A percentile compares a stretch with the other conserved stretches of the same genome.
phyloP scores from a whole-genome alignment of 2,888 invertebrate genomes.

The Gortyna flavago region DNA sequence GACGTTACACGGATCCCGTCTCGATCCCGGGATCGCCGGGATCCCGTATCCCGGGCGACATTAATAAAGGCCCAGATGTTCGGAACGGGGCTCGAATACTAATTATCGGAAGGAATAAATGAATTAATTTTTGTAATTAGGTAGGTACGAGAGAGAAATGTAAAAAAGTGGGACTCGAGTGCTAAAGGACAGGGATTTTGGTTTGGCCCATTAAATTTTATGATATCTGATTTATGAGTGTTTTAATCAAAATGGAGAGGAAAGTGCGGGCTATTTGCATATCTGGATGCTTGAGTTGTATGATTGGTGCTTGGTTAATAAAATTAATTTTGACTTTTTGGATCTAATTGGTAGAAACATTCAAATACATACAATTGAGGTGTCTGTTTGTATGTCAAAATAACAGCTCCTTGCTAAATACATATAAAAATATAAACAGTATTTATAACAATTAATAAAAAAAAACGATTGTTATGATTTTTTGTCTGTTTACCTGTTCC shows the following conservation, averaged over 20 bases:
- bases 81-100: slow-evolving; percentile 80
- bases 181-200: slow-evolving; percentile 59
- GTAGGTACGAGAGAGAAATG: slow-evolving; percentile 67
- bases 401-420: no score
- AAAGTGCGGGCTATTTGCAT: slow-evolving; percentile 57
- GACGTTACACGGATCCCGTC: slow-evolving; percentile 62
- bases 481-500: no score
- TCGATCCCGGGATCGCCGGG: slow-evolving; percentile 56
- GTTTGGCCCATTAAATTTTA: slow-evolving; percentile 64
- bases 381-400: no score
- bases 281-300: slow-evolving; percentile 53
- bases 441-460: no score
- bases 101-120: slow-evolving; percentile 83
- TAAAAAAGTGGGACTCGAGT: slow-evolving; percentile 52
- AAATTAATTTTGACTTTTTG: slow-evolving; percentile 25
- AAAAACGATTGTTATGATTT: no score
- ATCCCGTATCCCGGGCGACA: slow-evolving; percentile 67
- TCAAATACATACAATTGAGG: no score
- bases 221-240: slow-evolving; percentile 65
- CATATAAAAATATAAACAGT: no score
- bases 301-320: background rate
- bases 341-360: background rate
- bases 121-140: slow-evolving; percentile 81
- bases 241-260: slow-evolving; percentile 58
- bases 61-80: slow-evolving; percentile 81